These are phyloP conservation scores for Agonopterix heracliana DNA, from an alignment of 2,888 invertebrate genomes.

Conservation along the genomic window DNA sequence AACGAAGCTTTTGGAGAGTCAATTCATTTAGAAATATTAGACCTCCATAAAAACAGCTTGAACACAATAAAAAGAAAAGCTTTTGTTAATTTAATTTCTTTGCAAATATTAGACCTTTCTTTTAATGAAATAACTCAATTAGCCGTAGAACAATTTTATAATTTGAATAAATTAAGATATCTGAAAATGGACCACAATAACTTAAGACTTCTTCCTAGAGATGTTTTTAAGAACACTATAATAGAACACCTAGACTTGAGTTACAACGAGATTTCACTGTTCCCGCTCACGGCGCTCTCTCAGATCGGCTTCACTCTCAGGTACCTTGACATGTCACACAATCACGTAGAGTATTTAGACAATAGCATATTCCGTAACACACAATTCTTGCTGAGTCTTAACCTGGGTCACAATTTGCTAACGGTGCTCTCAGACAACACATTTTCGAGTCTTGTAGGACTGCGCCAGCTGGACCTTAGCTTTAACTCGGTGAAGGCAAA, in stretches of 20 bases:
- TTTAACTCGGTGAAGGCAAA: constrained; percentile 89
- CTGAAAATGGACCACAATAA: constrained; percentile 84
- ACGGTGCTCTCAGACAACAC: constrained; percentile 92
- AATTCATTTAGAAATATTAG: constrained; percentile 82
- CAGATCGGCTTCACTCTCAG: constrained; percentile 88
- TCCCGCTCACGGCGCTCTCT: constrained; percentile 85
- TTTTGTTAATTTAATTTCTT: constrained; percentile 82
- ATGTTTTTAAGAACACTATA: constrained; percentile 86
- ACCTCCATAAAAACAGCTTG: constrained; percentile 84
- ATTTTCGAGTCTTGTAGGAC: constrained; percentile 86
- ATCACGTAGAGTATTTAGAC: constrained; percentile 90
- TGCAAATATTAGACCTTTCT: constrained; percentile 88
- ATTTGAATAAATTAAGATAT: constrained; percentile 83
- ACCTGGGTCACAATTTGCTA: constrained; percentile 87
- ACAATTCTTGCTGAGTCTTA: constrained; percentile 85
- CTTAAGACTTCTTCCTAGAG: constrained; percentile 83
- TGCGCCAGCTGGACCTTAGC: constrained; percentile 87
- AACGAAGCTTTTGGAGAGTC: constrained; percentile 85
- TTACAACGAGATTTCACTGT: constrained; percentile 85
- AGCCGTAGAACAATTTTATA: constrained; percentile 87
- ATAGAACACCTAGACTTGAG: constrained; percentile 88
- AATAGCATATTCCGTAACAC: constrained; percentile 91
- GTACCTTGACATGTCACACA: constrained; percentile 85
- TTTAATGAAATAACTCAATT: constrained; percentile 85
- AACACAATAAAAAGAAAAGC: constrained; percentile 83